phyloP scores from a whole-genome alignment of 2,888 invertebrate species.

The Adelphocoris suturalis region DNA sequence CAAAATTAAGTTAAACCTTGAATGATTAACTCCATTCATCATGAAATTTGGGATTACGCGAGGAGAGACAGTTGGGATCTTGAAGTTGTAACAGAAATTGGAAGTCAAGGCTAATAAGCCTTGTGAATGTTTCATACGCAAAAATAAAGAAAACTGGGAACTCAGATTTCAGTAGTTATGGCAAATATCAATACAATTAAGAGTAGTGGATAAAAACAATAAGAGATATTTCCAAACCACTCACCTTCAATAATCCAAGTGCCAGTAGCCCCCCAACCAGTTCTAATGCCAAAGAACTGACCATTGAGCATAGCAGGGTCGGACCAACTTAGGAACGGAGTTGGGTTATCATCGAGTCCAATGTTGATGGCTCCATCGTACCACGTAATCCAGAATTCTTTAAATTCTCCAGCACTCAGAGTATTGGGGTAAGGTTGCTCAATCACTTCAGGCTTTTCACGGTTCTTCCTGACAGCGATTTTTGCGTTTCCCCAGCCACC shows the following conservation, averaged over 20 bases:
- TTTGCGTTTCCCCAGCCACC: slow-evolving; percentile 94
- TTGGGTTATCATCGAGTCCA: slow-evolving; percentile 78
- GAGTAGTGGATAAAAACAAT: too few species aligned
- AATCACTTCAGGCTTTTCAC: slow-evolving; percentile 86
- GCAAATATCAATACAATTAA: too few species aligned
- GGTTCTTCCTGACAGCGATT: slow-evolving; percentile 90
- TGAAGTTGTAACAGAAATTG: too few species aligned
- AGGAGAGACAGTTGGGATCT: too few species aligned
- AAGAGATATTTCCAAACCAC: background rate
- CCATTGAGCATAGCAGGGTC: slow-evolving; percentile 83
- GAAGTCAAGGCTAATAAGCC: too few species aligned
- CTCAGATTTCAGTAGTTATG: too few species aligned
- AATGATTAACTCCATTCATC: too few species aligned
- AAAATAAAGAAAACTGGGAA: too few species aligned
- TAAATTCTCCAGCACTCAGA: slow-evolving; percentile 86
- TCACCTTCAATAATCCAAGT: slow-evolving; percentile 81
- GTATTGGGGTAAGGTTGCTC: slow-evolving; percentile 87
- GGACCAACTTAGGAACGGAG: slow-evolving; percentile 82
- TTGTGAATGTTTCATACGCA: too few species aligned
- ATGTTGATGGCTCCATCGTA: slow-evolving; percentile 83
- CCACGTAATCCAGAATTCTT: slow-evolving; percentile 92
- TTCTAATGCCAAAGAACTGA: slow-evolving; percentile 83
- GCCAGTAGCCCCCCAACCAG: slow-evolving; percentile 84
- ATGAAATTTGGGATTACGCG: too few species aligned
- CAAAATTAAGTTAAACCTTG: too few species aligned